phyloP scores from a whole-genome alignment of 2,113 vertebrate species.

The Bufo bufo region DNA sequence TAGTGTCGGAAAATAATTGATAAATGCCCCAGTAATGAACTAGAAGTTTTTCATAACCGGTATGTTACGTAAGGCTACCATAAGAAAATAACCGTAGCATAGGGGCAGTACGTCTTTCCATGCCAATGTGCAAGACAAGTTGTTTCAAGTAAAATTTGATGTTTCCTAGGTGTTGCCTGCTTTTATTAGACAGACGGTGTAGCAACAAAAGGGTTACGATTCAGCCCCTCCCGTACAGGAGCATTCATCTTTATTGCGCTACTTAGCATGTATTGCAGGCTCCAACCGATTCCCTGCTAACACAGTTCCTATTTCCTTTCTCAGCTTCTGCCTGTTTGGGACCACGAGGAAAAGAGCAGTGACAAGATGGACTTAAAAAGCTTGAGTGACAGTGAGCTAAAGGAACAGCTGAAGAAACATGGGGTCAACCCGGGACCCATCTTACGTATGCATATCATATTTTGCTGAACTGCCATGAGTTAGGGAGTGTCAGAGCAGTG shows the following conservation, averaged over 20 bases:
- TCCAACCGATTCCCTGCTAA: background rate
- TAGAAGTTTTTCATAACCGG: too few relatives aligned
- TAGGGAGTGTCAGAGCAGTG: background rate
- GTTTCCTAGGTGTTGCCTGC: too few relatives aligned
- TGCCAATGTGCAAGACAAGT: background rate
- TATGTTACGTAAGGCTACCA: background rate
- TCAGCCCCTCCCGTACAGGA: background rate
- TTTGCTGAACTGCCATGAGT: background rate
- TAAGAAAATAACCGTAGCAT: too few relatives aligned
- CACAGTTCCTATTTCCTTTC: background rate
- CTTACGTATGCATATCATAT: slow-evolving; percentile 68
- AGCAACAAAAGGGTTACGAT: background rate
- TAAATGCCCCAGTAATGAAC: too few relatives aligned
- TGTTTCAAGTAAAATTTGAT: background rate
- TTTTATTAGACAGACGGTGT: background rate
- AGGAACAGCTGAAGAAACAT: slow-evolving; percentile 67
- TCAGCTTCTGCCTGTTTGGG: slow-evolving; percentile 23
- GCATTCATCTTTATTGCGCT: background rate
- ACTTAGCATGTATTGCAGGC: background rate
- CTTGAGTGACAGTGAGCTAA: slow-evolving; percentile 76
- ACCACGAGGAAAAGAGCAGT: slow-evolving; percentile 23
- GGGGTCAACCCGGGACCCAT: slow-evolving; percentile 82
- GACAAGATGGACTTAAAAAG: slow-evolving; percentile 65
- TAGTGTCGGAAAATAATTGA: too few relatives aligned
- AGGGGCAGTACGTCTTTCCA: too few relatives aligned